Evolutionary conservation across 2,888 invertebrate genomes (phyloP).

Genomic region (Therioaphis trifolii): DNA sequence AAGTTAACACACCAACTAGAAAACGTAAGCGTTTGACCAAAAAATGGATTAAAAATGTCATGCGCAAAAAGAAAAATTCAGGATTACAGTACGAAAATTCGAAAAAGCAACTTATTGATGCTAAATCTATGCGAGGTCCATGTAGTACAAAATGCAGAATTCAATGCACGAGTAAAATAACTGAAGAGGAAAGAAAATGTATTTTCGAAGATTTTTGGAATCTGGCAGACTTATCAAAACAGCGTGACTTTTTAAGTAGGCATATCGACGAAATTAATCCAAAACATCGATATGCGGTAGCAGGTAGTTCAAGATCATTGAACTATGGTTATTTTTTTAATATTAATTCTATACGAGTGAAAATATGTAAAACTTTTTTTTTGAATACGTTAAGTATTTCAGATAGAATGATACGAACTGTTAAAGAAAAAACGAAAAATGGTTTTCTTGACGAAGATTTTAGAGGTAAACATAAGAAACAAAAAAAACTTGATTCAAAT

Average conservation of each 20-base stretch:
- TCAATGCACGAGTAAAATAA: not conserved
- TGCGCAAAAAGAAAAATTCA: not conserved
- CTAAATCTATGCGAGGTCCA: constrained; percentile 32
- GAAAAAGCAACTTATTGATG: no score
- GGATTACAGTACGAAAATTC: constrained; percentile 17
- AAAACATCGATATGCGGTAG: constrained; percentile 41
- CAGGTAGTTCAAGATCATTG: constrained; percentile 28
- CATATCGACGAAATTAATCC: no score
- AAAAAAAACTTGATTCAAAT: constrained; percentile 14
- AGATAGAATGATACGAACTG: constrained; percentile 54
- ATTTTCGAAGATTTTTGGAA: no score
- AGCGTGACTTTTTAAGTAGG: no score
- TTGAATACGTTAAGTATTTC: constrained; percentile 59
- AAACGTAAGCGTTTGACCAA: no score
- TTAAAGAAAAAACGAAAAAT: constrained; percentile 43
- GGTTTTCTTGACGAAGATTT: constrained; percentile 5
- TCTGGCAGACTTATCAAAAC: no score
- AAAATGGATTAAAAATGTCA: constrained; percentile 12
- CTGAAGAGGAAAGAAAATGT: constrained; percentile 38
- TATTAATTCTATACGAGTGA: constrained; percentile 32
- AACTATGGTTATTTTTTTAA: constrained; percentile 56
- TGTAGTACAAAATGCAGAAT: not conserved
- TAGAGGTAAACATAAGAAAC: constrained; percentile 12
- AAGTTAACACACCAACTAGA: constrained; percentile 2
- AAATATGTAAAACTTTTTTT: constrained; percentile 61